Conservation (phyloP, 2,797 vertebrate genomes). For the Neopelma chrysocephalum region DNA sequence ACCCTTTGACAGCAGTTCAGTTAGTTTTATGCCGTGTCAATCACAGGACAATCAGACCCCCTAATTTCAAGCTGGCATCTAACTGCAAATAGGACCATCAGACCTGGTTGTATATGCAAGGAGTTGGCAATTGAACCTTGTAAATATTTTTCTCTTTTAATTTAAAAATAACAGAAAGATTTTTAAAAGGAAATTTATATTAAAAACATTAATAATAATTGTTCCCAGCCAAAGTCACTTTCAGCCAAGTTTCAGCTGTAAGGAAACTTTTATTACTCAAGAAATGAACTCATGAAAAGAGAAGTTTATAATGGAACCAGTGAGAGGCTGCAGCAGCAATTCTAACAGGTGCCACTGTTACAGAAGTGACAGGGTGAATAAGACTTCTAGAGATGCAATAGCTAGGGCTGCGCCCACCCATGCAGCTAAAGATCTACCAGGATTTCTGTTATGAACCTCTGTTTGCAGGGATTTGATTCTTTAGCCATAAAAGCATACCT, state of each 20-base stretch:
- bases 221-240: slow-evolving; percentile 25
- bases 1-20: not conserved
- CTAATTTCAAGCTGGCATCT: not conserved
- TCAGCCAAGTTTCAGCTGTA: slow-evolving; percentile 44
- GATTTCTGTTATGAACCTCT: not conserved
- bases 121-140: not conserved
- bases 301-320: slow-evolving; percentile 23
- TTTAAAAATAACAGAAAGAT: slow-evolving; percentile 34
- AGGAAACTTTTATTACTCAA: slow-evolving; percentile 48
- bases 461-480: not conserved
- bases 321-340: not conserved
- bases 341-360: slow-evolving; percentile 41
- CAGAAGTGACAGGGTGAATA: not conserved
- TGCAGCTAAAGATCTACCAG: not conserved
- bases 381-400: not conserved
- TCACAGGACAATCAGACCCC: not conserved
- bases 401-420: slow-evolving; percentile 34
- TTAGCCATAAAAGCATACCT: not conserved
- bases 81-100: not conserved
- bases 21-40: not conserved
- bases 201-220: slow-evolving; percentile 39
- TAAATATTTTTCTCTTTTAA: not conserved
- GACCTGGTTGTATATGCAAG: not conserved
- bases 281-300: slow-evolving; percentile 38
- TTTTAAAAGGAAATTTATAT: slow-evolving; percentile 37